Base-by-base conservation (phyloP, 2,888 invertebrate species). In the Hemistola chrysoprasaria region DNA sequence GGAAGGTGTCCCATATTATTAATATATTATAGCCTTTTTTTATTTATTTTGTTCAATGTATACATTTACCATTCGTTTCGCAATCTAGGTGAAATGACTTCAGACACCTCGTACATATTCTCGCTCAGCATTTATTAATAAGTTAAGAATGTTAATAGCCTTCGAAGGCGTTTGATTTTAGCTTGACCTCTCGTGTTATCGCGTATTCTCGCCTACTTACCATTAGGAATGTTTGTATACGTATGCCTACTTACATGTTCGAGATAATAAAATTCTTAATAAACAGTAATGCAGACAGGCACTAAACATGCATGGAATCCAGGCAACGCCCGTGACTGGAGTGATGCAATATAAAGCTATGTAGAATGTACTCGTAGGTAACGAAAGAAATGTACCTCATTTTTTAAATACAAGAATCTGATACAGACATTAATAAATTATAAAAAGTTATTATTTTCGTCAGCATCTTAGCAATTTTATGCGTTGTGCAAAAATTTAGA, bases 61-160 rank as follows among this genome's bases (percentile, higher is more conserved):
- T 53, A 41, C 41, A 52, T 62, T 65, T 57, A 40, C 43, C 52
- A 67, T 69, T 65, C 41, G 62, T 69, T 70, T 65, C 69, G 65
- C 60, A 56, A 69, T 68, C 65, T 58, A 59, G n/a, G 45, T 51
- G 54, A 53, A 54, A 71, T 66, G 64, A 65, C 58, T 65, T 60
- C 53, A 57, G 60, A 59, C 60, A 59, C 59, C 26, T 36, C 32
- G 11, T 23, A n/a, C n/a, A n/a, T n/a, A 53, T 53, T 51, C 29
- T 47, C 50, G 50, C 54, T 55, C 47, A 55, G 44, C 62, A 67
- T 61, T 69, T 72, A 67, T 67, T 69, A 71, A 75, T 71, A 65
- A 66, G 65, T 60, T 57, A 67, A 59, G 73, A 78, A 78, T 78
- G 70, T 78, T 68, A 71, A 70, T 69, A 66, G 63, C 71, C 62